Evolutionary conservation across 2,888 invertebrate species (phyloP), one percentile per base, ranked within the genome.

Genomic region (Calephelis perditalis): DNA sequence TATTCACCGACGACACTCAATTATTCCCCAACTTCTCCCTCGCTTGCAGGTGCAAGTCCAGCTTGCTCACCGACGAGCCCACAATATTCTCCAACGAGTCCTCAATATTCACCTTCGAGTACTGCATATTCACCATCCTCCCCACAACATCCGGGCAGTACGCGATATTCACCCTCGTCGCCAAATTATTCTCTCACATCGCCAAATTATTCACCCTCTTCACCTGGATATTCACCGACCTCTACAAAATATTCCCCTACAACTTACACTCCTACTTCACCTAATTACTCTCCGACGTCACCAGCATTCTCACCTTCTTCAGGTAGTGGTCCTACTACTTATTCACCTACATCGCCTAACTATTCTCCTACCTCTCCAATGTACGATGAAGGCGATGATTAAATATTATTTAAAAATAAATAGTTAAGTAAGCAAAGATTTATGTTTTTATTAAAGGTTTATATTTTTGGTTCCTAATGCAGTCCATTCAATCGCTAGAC

Each of bases 61-160:
- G 94, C 94, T 60, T 97, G 97, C 79, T 95, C 96, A 0, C 97
- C 97, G 0, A 96, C 96, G 0, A 95, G 95, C 66, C 97, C 97
- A 0, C 95, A 94, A 70, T 97, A 97, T 81, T 94, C 96, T 2
- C 97, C 97, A 3, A 94, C 96, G 0, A 95, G 94, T 68, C 95
- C 95, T 0, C 94, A 92, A 75, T 96, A 95, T 76, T 96, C 96
- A 0, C 96, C 96, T 1, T 94, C 95, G 63, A 92, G 94, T 73
- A 93, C 96, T 43, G 91, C 93, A 8, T 94, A 94, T 71, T 93
- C 95, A 4, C 96, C 96, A 0, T 93, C 93, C 40, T 92, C 92
- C 40, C 94, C 94, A 3, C 94, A 94, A 61, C 95, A 95, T 72
- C 93, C 95, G 9, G 94, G 94, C 7, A 95, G 95, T 68, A 96